Percentiles rank a stretch among this genome's conserved stretches.
These are phyloP conservation scores for Megathymus violae DNA, from an alignment of 1,140 invertebrate genomes.

Conservation along the genomic window DNA sequence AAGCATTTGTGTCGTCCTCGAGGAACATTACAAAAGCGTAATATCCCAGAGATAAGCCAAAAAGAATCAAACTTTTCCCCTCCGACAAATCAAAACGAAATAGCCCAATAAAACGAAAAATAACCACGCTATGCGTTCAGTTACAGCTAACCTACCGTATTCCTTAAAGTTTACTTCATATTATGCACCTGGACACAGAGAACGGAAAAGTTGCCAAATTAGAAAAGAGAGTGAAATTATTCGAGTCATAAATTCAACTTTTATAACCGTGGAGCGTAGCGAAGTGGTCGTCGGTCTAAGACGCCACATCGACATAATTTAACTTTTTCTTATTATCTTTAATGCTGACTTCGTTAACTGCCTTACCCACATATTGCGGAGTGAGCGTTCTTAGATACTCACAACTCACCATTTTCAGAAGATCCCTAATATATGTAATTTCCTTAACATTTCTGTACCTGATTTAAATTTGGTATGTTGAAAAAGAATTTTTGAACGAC, in stretches of 20 bases:
- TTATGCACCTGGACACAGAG: constrained; percentile 71
- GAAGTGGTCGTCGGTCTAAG: constrained; percentile 49
- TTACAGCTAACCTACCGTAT: constrained; percentile 48
- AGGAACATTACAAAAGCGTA: constrained; percentile 33
- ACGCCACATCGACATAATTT: constrained; percentile 77
- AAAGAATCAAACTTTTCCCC: constrained; percentile 43
- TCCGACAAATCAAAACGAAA: constrained; percentile 57
- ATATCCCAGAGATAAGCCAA: constrained; percentile 38
- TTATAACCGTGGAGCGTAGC: constrained; percentile 65
- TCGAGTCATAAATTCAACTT: constrained; percentile 79
- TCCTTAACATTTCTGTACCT: no score
- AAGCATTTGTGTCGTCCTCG: constrained; percentile 26
- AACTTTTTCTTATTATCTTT: constrained; percentile 83
- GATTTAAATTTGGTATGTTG: no score
- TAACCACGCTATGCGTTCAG: constrained; percentile 49
- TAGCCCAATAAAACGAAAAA: constrained; percentile 57
- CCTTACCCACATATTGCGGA: constrained; percentile 62
- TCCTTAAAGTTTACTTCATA: constrained; percentile 64
- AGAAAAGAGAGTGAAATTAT: constrained; percentile 75
- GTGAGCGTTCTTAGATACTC: constrained; percentile 55
- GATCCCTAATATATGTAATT: no score
- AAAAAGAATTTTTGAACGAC: no score
- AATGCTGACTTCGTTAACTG: constrained; percentile 72
- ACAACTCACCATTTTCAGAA: constrained; percentile 32
- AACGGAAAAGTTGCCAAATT: constrained; percentile 66